A percentile compares a stretch with the other conserved stretches of the same genome.
Conservation (phyloP, 2,113 vertebrate species). For the Zootoca vivipara region DNA sequence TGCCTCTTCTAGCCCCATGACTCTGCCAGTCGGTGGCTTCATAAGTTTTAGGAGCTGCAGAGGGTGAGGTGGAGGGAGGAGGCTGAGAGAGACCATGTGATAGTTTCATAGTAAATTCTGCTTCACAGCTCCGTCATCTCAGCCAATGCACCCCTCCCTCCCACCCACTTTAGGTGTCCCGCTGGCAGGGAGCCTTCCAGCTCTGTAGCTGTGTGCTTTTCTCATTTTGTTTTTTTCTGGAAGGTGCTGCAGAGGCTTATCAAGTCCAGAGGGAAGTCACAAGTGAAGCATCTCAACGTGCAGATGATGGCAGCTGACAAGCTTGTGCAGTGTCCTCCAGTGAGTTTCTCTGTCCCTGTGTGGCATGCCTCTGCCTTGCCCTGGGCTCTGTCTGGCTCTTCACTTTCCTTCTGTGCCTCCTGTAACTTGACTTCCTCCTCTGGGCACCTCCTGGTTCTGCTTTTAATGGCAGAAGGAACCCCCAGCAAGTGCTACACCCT, state of each 20-base stretch:
- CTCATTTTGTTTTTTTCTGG: not conserved
- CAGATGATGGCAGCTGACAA: constrained; percentile 97
- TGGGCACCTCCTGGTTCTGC: not conserved
- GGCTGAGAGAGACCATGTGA: too few species aligned
- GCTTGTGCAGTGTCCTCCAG: constrained; percentile 93
- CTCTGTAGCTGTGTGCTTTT: not conserved
- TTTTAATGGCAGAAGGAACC: too few species aligned
- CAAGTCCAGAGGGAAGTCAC: constrained; percentile 95
- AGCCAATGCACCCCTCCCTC: not conserved
- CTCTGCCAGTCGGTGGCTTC: not conserved
- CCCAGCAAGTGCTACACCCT: too few species aligned
- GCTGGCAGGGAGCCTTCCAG: not conserved
- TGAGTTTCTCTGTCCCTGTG: constrained; percentile 64
- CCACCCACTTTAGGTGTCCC: not conserved
- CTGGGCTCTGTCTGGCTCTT: not conserved
- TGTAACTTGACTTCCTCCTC: not conserved
- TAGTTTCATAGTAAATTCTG: not conserved
- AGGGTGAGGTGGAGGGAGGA: not conserved
- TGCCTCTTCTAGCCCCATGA: not conserved
- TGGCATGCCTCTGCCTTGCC: accelerated
- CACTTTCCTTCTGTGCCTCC: not conserved
- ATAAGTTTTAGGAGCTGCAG: not conserved
- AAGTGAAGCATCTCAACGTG: constrained; percentile 95
- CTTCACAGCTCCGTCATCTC: not conserved
- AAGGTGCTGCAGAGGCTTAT: constrained; percentile 93